Evolutionary conservation across 2,113 vertebrate species (phyloP), one percentile per base, ranked within the genome.

Genomic region (Zapus hudsonius): DNA sequence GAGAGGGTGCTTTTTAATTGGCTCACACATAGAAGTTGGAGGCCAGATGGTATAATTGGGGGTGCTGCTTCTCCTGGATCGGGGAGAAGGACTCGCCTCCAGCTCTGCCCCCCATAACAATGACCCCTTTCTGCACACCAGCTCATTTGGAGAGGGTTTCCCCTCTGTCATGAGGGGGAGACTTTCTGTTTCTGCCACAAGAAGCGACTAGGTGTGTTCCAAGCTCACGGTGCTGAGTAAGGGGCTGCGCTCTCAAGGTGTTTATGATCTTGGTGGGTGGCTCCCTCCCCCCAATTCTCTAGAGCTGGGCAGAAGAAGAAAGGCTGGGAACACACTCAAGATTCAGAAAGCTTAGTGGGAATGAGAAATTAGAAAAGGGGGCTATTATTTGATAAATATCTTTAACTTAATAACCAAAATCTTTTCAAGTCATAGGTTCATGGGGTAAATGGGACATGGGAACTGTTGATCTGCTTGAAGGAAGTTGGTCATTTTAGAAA

Each of bases 231-330:
- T 23, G 0, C 89, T 87, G 94, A 95, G 84, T 57, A 84, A 91
- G 90, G 72, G 67, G 81, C 87, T 44, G 36, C 47, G 44, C 57
- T 87, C 89, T 75, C 81, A 42, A 89, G 93, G 92, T 95, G 91
- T 97, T 97, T 96, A 96, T 95, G 87, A 91, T 78, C 96, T 95
- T 81, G 9, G 76, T 96, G 96, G 96, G 95, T 94, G 95, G 96
- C 84, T 96, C 84, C 63, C 57, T 5, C n/a, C 69, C 69, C 52
- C 83, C 33, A 6, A 27, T 55, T 70, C 87, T 80, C 87, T 52
- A 61, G 44, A 81, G 52, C 85, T 38, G 25, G 4, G 22, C 72
- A 9, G 23, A 59, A 63, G 66, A 89, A 86, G 79, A 86, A 80
- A 69, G 42, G 17, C 91, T 38, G 66, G 89, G 91, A 93, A 70